Evolutionary conservation across 2,797 vertebrate genomes (phyloP).

Genomic region (Lepus townsendii): DNA sequence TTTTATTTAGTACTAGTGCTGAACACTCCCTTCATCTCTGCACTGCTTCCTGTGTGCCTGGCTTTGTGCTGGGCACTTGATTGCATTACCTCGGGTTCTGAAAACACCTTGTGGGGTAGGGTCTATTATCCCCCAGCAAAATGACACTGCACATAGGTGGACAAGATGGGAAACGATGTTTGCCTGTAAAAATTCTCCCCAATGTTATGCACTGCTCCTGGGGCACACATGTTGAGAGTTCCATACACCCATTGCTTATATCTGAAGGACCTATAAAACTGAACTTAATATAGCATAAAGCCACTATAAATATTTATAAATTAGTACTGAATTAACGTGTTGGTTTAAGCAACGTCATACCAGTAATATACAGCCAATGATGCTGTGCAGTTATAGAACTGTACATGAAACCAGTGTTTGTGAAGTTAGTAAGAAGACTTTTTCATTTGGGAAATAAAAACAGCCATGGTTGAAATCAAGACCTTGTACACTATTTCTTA

Average conservation of each 20-base stretch:
- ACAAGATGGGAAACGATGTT: neutral
- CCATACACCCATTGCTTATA: slow-evolving; percentile 48
- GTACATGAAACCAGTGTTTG: slow-evolving; percentile 8
- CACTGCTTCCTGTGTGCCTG: neutral
- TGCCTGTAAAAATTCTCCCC: neutral
- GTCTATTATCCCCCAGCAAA: too few relatives aligned
- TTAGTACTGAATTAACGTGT: slow-evolving; percentile 64
- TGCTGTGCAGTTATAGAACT: slow-evolving; percentile 9
- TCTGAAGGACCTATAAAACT: slow-evolving; percentile 45
- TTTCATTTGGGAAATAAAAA: neutral
- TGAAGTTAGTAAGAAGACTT: neutral
- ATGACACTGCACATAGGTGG: neutral
- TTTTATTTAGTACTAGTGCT: neutral
- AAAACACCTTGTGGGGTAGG: neutral
- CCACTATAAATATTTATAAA: slow-evolving; percentile 73
- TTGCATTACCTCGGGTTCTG: neutral
- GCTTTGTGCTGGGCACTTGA: neutral
- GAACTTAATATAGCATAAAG: slow-evolving; percentile 66
- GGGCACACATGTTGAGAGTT: neutral
- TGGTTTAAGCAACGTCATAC: slow-evolving; percentile 41
- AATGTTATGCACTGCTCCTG: neutral
- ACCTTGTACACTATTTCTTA: neutral
- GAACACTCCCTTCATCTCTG: neutral
- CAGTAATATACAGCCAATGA: neutral
- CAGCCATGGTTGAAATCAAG: slow-evolving; percentile 44